Conservation (phyloP, 1,140 invertebrate species). For the Drosophila triauraria region DNA sequence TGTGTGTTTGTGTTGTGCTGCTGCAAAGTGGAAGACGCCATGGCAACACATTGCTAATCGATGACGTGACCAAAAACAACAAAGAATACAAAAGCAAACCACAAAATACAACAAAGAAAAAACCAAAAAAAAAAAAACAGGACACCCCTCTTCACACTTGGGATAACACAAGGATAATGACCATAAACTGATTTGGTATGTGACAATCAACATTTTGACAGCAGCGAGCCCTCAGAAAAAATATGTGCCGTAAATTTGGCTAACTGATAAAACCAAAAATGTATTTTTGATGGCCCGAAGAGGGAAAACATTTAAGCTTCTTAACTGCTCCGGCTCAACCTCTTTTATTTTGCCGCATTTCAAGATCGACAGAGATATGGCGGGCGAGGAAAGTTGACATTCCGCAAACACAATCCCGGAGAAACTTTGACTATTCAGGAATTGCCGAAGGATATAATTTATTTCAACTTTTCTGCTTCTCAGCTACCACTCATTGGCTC, state of each 20-base stretch:
- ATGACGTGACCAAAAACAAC: conserved; percentile 76
- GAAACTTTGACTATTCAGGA: conserved; percentile 41
- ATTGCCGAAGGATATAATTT: conserved; percentile 50
- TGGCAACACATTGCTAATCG: conserved; percentile 82
- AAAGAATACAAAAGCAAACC: conserved; percentile 19
- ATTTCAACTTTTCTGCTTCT: conserved; percentile 22
- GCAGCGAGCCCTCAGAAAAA: conserved; percentile 10
- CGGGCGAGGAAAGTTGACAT: conserved; percentile 56
- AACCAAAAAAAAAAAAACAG: background rate
- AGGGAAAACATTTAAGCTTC: conserved; percentile 11
- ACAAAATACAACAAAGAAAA: conserved; percentile 20
- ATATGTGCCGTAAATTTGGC: conserved; percentile 18
- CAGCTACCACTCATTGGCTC: conserved; percentile 9
- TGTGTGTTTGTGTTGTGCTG: conserved; percentile 63
- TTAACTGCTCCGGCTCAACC: conserved; percentile 18
- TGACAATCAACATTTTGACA: conserved; percentile 50
- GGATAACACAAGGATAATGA: conserved; percentile 84
- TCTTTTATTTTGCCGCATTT: conserved; percentile 36
- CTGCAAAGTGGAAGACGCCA: conserved; percentile 68
- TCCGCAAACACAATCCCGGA: conserved; percentile 38
- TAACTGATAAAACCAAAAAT: conserved; percentile 44
- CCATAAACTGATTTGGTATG: conserved; percentile 72
- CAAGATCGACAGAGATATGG: conserved; percentile 41
- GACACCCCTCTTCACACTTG: conserved; percentile 45
- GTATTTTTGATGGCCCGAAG: conserved; percentile 46